Conservation (phyloP, 2,888 invertebrate species). For the Coelinius sp. region DNA sequence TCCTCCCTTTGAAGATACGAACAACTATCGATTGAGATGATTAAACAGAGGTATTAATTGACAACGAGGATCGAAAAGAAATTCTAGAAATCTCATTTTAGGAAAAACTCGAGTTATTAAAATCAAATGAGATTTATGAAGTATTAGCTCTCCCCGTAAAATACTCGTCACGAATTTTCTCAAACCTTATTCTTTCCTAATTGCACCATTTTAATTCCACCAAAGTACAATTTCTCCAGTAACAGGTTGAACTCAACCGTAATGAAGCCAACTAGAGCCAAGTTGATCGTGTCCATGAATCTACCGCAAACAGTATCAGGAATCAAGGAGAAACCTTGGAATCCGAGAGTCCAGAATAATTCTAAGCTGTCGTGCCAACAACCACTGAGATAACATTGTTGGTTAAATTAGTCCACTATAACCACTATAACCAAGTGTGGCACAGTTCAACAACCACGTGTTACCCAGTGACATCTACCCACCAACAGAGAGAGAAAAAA, state of each 20-base stretch:
- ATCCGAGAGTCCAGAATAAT: constrained; percentile 2
- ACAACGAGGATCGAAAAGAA: not conserved
- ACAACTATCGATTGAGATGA: not conserved
- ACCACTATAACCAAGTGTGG: not conserved
- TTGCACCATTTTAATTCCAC: not conserved
- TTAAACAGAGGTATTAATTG: not conserved
- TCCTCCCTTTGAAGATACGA: not conserved
- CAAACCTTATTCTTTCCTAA: not conserved
- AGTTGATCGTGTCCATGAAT: constrained; percentile 5
- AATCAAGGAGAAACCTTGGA: constrained; percentile 1
- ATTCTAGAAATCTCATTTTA: too few relatives aligned
- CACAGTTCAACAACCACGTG: not conserved
- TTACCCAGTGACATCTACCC: not conserved
- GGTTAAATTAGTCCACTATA: constrained; percentile 2
- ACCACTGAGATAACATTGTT: constrained; percentile 10
- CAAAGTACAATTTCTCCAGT: not conserved
- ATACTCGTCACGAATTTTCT: too few relatives aligned
- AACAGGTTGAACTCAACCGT: not conserved
- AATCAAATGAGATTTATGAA: not conserved
- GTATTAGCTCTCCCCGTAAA: too few relatives aligned
- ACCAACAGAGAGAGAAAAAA: too few relatives aligned
- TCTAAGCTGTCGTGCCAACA: constrained; percentile 11
- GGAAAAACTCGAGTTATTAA: not conserved
- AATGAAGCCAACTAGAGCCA: not conserved
- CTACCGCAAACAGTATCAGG: not conserved